Percentiles rank a stretch among this genome's conserved stretches.
These are phyloP conservation scores for Drosophila helvetica DNA, from an alignment of 2,888 invertebrate genomes.

Conservation along the genomic window DNA sequence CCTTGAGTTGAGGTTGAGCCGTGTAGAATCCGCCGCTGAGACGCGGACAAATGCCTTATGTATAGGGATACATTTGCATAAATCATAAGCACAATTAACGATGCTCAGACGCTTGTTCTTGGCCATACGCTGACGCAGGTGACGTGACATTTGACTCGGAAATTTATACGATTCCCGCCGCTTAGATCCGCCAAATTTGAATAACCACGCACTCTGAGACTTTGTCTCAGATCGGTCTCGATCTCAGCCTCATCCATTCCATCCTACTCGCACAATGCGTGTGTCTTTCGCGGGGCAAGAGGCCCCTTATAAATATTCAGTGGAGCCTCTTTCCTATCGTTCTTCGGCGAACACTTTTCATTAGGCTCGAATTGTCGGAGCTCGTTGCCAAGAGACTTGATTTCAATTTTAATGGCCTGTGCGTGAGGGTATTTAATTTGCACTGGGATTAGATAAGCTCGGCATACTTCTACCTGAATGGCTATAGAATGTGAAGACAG, in stretches of 20 bases:
- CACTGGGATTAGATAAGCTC: conserved; percentile 40
- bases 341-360: conserved; percentile 25
- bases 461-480: conserved; percentile 44
- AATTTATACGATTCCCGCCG: conserved; percentile 41
- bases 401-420: conserved; percentile 68
- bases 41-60: conserved; percentile 43
- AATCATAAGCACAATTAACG: conserved; percentile 76
- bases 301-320: conserved; percentile 48
- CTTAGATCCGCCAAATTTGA: conserved; percentile 72
- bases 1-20: conserved; percentile 56
- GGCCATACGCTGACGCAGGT: conserved; percentile 61
- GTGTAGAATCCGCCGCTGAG: conserved; percentile 30
- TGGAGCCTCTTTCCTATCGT: conserved; percentile 19
- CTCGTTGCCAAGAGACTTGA: conserved; percentile 36
- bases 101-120: conserved; percentile 46
- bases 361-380: conserved; percentile 8
- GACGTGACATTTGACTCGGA: conserved; percentile 57
- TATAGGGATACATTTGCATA: conserved; percentile 75
- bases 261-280: conserved; percentile 4
- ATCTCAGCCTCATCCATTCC: conserved; percentile 10
- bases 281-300: conserved; percentile 1
- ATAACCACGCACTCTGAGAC: conserved; percentile 47
- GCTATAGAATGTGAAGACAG: neutral
- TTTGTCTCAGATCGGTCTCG: conserved; percentile 7
- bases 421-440: conserved; percentile 74